Evolutionary conservation across 1,140 invertebrate genomes (phyloP).

Genomic region (Drosophila sp.): DNA sequence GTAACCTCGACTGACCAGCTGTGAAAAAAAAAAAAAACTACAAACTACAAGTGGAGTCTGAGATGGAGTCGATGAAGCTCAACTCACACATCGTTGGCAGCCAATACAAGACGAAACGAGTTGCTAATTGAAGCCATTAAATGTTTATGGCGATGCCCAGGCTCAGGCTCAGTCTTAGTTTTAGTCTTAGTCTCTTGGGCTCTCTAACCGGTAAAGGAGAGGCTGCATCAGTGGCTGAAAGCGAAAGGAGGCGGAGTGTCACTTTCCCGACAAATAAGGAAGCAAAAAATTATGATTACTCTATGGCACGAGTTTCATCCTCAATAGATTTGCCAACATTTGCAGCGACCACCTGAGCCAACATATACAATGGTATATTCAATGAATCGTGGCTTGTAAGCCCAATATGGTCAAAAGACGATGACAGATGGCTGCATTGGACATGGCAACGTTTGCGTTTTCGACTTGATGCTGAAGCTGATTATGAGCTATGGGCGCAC

Average conservation of each 20-base stretch:
- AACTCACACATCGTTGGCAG: conserved; percentile 75
- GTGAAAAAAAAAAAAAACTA: conserved; percentile 48
- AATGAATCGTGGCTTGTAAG: conserved; percentile 39
- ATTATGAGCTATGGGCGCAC: conserved; percentile 14
- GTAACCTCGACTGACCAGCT: conserved; percentile 71
- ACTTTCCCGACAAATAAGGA: conserved; percentile 71
- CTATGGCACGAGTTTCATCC: conserved; percentile 38
- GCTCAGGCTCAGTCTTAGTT: not conserved
- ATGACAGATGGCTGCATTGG: conserved; percentile 29
- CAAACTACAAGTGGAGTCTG: conserved; percentile 30
- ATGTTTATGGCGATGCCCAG: conserved; percentile 48
- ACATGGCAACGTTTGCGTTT: conserved; percentile 43
- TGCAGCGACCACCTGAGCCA: conserved; percentile 46
- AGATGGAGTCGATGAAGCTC: conserved; percentile 36
- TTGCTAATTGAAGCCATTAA: conserved; percentile 77
- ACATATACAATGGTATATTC: conserved; percentile 14
- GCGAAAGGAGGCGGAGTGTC: conserved; percentile 67
- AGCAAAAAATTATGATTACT: conserved; percentile 76
- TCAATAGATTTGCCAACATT: conserved; percentile 36
- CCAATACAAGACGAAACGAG: conserved; percentile 59
- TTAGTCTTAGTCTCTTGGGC: not conserved
- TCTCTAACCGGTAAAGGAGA: not conserved
- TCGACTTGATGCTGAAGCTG: conserved; percentile 22
- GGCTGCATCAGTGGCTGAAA: conserved; percentile 30
- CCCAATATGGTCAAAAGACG: conserved; percentile 56